Base-by-base conservation (phyloP, 2,113 vertebrate species). In the Setophaga petechia region DNA sequence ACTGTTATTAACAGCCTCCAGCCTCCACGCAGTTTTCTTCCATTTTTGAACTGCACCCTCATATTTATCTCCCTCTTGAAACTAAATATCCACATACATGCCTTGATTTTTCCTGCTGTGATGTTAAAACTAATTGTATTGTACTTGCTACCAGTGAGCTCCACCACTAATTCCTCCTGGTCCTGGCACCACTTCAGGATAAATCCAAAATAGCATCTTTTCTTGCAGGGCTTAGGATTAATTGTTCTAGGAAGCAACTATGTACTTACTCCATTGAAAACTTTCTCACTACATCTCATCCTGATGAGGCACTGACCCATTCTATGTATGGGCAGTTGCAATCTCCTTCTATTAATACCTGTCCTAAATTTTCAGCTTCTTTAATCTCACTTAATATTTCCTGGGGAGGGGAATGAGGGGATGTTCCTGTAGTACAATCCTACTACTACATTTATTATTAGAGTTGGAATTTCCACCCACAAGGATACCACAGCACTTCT, bases 301-400 rank as follows among this genome's bases (percentile, higher is more conserved):
- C 73, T 57, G 44, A 74, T 77, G 52, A 68, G 57, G 73, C 73
- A 61, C 6, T 90, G 89, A 92, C 35, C 88, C 79, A 17, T 54
- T 80, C 83, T 91, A 17, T 44, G 44, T 81, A 86, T 8, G 69
- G 89, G 46, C 22, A 89, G 69, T 52, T 59, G 76, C 92, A 94
- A 96, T 93, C 89, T 93, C 68, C 84, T 89, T 59, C 93, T 96
- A 92, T 87, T 94, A 94, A 92, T 96, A 94, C 80, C 80, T 74
- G 84, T 72, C 69, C 86, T 92, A 78, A 94, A 94, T 84, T 63
- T 81, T 52, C 61, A 75, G 73, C 57, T 95, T 84, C 91, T 89
- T 94, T 95, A 95, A 95, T 86, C 83, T 92, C 59, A 63, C 55
- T 84, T 94, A 74, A 55, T 94, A 89, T 95, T 95, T 92, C 94